Conservation (phyloP, 2,797 vertebrate species). For the Halcyon chelicuti region DNA sequence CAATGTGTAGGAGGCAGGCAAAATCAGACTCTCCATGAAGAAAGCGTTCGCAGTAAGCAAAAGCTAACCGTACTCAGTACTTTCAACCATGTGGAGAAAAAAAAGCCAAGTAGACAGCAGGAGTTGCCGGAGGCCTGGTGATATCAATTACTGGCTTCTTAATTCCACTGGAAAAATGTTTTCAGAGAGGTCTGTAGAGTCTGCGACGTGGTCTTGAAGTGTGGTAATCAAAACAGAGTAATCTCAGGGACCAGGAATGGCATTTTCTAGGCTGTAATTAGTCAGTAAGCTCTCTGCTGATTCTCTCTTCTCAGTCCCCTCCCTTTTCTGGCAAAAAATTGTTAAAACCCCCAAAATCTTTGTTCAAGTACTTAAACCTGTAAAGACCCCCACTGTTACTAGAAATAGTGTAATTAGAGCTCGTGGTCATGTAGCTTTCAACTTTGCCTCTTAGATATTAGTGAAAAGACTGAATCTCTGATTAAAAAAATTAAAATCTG, state of each 20-base stretch:
- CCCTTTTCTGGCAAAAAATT: neutral
- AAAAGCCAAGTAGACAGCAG: neutral
- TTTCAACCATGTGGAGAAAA: neutral
- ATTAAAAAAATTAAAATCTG: conserved; percentile 3
- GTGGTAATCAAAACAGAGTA: conserved; percentile 22
- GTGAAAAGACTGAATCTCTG: neutral
- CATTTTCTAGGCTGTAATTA: conserved; percentile 47
- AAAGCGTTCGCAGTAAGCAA: neutral
- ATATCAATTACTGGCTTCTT: neutral
- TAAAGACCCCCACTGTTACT: neutral
- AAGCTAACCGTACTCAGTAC: neutral
- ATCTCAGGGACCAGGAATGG: neutral
- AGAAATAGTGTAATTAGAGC: conserved; percentile 34
- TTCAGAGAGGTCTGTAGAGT: conserved; percentile 4
- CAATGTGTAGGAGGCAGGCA: neutral
- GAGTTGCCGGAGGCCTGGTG: neutral
- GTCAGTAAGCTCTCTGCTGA: conserved; percentile 13
- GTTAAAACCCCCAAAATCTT: neutral
- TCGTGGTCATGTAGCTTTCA: conserved; percentile 5
- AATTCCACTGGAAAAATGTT: conserved; percentile 8
- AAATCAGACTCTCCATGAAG: neutral
- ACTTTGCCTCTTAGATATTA: conserved; percentile 15
- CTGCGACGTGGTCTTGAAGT: neutral
- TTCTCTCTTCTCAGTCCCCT: neutral
- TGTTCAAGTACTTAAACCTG: conserved; percentile 9